These are phyloP conservation scores for Drosophila lutescens DNA, from an alignment of 2,888 invertebrate genomes.

Conservation along the genomic window DNA sequence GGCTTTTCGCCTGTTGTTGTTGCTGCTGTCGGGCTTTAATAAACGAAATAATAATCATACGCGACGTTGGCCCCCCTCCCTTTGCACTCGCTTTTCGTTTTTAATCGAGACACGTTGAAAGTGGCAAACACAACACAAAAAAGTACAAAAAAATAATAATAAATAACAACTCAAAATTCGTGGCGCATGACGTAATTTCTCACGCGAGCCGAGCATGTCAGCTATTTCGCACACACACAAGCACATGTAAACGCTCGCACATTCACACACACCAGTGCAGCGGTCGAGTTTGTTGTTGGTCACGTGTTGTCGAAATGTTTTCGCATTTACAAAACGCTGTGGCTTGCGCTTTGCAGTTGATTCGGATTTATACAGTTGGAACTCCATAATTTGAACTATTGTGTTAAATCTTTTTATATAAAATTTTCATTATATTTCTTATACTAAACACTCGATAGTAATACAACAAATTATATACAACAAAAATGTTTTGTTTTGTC, in stretches of 20 bases:
- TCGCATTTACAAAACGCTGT: constrained; percentile 39
- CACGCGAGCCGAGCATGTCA: constrained; percentile 84
- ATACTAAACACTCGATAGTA: too few relatives aligned
- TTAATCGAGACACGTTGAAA: constrained; percentile 70
- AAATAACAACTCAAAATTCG: constrained; percentile 71
- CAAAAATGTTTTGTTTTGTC: too few relatives aligned
- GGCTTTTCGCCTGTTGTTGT: constrained; percentile 20
- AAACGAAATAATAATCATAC: constrained; percentile 78
- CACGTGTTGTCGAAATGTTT: constrained; percentile 79
- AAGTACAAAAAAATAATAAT: constrained; percentile 19
- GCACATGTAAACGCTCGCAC: constrained; percentile 18
- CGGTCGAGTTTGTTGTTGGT: constrained; percentile 74
- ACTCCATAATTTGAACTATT: background rate
- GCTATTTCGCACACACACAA: constrained; percentile 40
- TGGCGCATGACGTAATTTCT: constrained; percentile 84
- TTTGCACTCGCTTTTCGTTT: constrained; percentile 39
- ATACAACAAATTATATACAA: too few relatives aligned
- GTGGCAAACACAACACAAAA: constrained; percentile 39
- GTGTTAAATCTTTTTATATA: too few relatives aligned
- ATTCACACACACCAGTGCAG: constrained; percentile 27
- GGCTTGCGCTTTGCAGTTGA: constrained; percentile 25
- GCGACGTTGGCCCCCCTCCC: constrained; percentile 54
- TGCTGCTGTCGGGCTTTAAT: constrained; percentile 39
- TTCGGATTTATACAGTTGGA: constrained; percentile 24
- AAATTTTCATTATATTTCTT: too few relatives aligned